A percentile compares a stretch with the other conserved stretches of the same genome.
Conservation (phyloP, 2,888 invertebrate species). For the Podotricha telesiphe region DNA sequence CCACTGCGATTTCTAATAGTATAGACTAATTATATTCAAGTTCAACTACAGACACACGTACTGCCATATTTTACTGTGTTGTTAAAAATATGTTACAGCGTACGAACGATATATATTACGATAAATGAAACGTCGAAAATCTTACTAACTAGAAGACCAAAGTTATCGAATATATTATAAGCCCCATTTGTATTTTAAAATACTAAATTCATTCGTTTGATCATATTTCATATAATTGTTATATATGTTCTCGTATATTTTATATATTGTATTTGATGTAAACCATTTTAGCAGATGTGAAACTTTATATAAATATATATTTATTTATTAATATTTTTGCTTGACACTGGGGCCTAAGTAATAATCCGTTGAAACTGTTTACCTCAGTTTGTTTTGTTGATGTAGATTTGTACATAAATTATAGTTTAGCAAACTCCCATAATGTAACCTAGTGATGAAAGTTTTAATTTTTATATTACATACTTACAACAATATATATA, state of each 20-base stretch:
- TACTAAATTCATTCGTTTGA: constrained; percentile 11
- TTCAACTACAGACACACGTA: constrained; percentile 53
- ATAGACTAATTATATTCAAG: constrained; percentile 33
- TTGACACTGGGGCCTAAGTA: constrained; percentile 26
- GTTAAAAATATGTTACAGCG: constrained; percentile 65
- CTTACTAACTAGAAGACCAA: constrained; percentile 50
- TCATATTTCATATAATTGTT: constrained; percentile 12
- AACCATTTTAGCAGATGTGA: constrained; percentile 35
- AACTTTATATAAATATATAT: not conserved
- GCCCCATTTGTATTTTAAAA: constrained; percentile 18
- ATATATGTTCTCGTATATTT: constrained; percentile 20
- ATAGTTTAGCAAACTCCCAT: constrained; percentile 43
- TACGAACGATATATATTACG: constrained; percentile 53
- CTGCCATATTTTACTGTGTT: constrained; percentile 76
- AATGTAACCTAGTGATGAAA: constrained; percentile 39
- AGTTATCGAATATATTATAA: constrained; percentile 44
- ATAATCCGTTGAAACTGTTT: constrained; percentile 38
- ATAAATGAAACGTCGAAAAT: constrained; percentile 35
- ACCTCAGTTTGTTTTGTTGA: constrained; percentile 42
- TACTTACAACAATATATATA: constrained; percentile 24
- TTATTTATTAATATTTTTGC: constrained; percentile 25
- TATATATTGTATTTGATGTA: constrained; percentile 28
- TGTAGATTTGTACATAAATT: constrained; percentile 48
- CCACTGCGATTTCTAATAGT: constrained; percentile 41
- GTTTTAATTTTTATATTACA: constrained; percentile 33